These are phyloP conservation scores for Chorisops tibialis DNA, from an alignment of 2,888 invertebrate species.

Conservation along the genomic window DNA sequence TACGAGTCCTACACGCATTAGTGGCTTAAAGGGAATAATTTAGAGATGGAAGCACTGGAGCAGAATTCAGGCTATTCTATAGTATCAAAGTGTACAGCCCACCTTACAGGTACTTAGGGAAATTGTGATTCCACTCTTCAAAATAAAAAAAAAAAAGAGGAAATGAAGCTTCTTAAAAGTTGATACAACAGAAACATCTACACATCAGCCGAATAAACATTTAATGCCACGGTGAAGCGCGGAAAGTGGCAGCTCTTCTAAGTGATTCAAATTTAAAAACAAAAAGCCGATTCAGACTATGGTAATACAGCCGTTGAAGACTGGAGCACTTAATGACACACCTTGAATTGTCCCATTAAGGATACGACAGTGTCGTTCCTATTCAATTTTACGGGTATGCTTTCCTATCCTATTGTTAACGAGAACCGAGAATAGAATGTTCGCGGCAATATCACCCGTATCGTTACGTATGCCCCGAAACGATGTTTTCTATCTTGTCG, in stretches of 20 bases:
- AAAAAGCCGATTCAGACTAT: background rate
- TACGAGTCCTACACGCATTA: conserved; percentile 8
- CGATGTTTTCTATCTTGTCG: conserved; percentile 13
- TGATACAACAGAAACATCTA: background rate
- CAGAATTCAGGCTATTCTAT: background rate
- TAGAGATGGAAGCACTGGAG: conserved; percentile 13
- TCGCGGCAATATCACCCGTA: too few relatives aligned
- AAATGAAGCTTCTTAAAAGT: background rate
- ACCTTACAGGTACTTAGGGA: conserved; percentile 26
- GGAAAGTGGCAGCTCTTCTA: conserved; percentile 2
- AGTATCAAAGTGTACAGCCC: conserved; percentile 2
- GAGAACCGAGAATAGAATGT: too few relatives aligned
- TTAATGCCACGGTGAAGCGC: conserved; percentile 6
- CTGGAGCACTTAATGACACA: background rate
- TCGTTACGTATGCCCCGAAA: conserved; percentile 3
- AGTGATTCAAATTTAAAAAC: conserved; percentile 17
- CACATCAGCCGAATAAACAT: conserved; percentile 1
- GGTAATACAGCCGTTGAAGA: background rate
- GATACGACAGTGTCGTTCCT: background rate
- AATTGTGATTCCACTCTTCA: conserved; percentile 26
- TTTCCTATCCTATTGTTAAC: too few relatives aligned
- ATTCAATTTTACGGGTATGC: background rate
- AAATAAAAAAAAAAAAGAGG: too few relatives aligned
- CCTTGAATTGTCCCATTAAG: conserved; percentile 1
- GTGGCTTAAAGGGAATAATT: conserved; percentile 17